Base-by-base conservation (phyloP, 2,888 invertebrate genomes). In the Lucinisca nassula region DNA sequence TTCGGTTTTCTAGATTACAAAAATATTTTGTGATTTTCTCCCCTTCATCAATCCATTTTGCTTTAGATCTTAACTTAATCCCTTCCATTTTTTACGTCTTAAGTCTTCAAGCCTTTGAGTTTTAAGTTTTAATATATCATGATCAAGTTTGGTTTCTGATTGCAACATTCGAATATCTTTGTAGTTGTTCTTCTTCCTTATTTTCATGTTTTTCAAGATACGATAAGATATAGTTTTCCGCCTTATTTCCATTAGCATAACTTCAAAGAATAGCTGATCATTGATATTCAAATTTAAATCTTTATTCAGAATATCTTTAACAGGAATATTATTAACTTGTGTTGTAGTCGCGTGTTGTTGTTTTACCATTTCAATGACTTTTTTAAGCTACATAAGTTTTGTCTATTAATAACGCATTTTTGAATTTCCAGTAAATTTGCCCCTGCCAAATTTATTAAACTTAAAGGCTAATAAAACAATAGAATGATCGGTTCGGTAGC, bases 231-330 rank as follows among this genome's bases (percentile, higher is more conserved):
- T 73, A 21, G 30, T 70, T 70, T 30, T 38, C 8, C 73, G 37
- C 21, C 73, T 73, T 3, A 73, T 73, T n/a, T 35, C 73, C 40
- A 73, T 35, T 8, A 17, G 24, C 35, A 73, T 14, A 12, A 32
- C 30, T 70, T 30, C 70, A 70, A 24, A 37, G 58, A n/a, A 35
- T 37, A 73, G 73, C 38, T 37, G 73, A 35, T 73, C 73, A 37
- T 73, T 73, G 38, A 73, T 73, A 10, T 38, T 35, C 6, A 73
- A 38, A 6, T n/a, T 37, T 24, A 73, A 73, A 24, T 73, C 38
- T 73, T 73, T 4, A n/a, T n/a, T n/a, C 6, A 38, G 37, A 45
- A 12, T 45, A 45, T 45, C 17, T 12, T 45, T 45, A 45, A 12
- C 17, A 45, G 8, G 8, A 45, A 12, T 45, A 45, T 45, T 45